These are phyloP conservation scores for Portevinia maculata DNA, from an alignment of 2,888 invertebrate species.

Conservation along the genomic window DNA sequence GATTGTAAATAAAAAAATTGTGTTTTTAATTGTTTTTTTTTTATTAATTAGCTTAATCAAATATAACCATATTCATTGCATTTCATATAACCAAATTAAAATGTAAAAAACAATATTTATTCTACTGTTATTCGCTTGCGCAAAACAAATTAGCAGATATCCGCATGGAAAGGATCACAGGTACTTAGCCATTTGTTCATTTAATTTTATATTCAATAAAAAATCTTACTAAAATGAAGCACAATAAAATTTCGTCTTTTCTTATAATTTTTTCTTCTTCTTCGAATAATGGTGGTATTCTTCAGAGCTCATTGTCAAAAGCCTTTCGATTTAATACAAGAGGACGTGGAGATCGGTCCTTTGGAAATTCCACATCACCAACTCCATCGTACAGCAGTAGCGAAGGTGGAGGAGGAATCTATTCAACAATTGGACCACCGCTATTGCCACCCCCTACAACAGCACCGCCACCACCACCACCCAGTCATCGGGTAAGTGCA, in stretches of 20 bases:
- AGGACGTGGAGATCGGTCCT: slow-evolving; percentile 81
- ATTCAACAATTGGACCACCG: slow-evolving; percentile 81
- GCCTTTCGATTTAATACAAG: slow-evolving; percentile 83
- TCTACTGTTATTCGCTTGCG: slow-evolving; percentile 45
- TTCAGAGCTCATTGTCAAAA: slow-evolving; percentile 82
- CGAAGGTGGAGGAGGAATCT: slow-evolving; percentile 82
- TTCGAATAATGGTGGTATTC: not conserved
- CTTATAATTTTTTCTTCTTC: not conserved
- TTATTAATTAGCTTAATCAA: slow-evolving; percentile 11
- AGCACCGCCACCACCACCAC: slow-evolving; percentile 81
- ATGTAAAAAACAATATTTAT: slow-evolving; percentile 24
- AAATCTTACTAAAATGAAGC: not conserved
- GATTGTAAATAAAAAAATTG: slow-evolving; percentile 62
- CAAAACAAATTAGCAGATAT: slow-evolving; percentile 78
- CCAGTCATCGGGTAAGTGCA: slow-evolving; percentile 81
- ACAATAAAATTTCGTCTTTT: slow-evolving; percentile 12
- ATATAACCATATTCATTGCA: slow-evolving; percentile 33
- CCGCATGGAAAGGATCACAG: slow-evolving; percentile 83
- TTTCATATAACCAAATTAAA: slow-evolving; percentile 48
- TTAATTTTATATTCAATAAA: not conserved
- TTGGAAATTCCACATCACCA: slow-evolving; percentile 83
- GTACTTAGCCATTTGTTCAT: slow-evolving; percentile 75
- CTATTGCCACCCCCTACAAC: slow-evolving; percentile 80
- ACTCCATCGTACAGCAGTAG: slow-evolving; percentile 83
- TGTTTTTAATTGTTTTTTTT: slow-evolving; percentile 11